Conservation (phyloP, 2,113 vertebrate species). For the Hipposideros armiger region DNA sequence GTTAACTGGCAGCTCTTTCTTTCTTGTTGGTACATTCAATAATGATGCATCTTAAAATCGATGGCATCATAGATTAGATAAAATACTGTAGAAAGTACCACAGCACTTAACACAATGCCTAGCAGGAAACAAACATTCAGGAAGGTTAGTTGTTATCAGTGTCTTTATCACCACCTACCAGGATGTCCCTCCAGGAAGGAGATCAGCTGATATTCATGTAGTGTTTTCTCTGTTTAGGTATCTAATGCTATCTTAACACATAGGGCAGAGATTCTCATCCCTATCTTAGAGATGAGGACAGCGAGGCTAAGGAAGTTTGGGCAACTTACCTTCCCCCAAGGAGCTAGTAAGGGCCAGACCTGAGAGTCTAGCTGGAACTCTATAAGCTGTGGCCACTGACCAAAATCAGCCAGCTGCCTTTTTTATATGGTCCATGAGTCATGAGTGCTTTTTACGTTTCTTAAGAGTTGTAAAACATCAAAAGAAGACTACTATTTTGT, state of each 20-base stretch:
- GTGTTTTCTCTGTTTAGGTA: background rate
- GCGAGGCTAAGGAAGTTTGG: background rate
- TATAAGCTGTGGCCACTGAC: accelerated
- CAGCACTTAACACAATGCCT: background rate
- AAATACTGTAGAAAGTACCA: background rate
- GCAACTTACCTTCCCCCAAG: background rate
- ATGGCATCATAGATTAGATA: background rate
- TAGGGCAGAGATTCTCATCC: background rate
- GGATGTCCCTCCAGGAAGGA: background rate
- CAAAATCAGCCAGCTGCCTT: background rate
- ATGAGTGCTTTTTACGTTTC: background rate
- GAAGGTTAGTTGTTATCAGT: background rate
- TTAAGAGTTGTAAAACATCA: background rate
- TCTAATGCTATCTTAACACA: background rate
- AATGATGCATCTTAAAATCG: background rate
- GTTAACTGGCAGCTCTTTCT: background rate
- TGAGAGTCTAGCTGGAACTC: too few species aligned
- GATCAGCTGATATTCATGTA: background rate
- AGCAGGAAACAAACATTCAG: background rate
- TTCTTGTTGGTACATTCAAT: background rate
- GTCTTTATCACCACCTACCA: background rate
- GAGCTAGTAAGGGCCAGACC: background rate
- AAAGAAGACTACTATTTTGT: background rate
- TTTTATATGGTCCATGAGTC: background rate
- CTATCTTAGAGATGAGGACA: background rate